phyloP scores from a whole-genome alignment of 2,888 invertebrate genomes.

The Polydrusus cervinus region DNA sequence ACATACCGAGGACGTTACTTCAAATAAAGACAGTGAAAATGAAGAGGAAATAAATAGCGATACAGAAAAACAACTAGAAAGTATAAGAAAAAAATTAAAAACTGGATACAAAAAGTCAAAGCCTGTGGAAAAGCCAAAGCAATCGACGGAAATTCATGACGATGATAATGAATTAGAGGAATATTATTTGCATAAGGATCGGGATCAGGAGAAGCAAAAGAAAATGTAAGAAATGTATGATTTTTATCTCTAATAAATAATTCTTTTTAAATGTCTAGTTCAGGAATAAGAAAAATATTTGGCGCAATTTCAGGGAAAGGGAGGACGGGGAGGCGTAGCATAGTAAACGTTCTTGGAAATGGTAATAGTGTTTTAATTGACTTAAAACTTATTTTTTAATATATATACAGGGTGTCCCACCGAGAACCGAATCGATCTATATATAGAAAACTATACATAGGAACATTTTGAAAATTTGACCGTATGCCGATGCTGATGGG shows the following conservation, averaged over 20 bases:
- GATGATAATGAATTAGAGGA: constrained; percentile 72
- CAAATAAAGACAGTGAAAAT: constrained; percentile 61
- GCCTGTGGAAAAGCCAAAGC: constrained; percentile 54
- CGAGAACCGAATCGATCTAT: too few species aligned
- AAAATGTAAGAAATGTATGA: constrained; percentile 61
- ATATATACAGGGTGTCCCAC: too few species aligned
- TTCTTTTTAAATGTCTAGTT: too few species aligned
- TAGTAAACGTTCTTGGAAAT: too few species aligned
- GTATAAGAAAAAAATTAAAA: constrained; percentile 72
- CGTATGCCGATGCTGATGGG: too few species aligned
- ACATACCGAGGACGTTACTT: constrained; percentile 72
- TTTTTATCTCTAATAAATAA: neutral
- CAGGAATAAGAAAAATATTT: too few species aligned
- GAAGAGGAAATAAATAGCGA: constrained; percentile 65
- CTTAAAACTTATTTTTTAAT: too few species aligned
- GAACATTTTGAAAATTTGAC: too few species aligned
- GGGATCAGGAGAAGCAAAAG: constrained; percentile 73
- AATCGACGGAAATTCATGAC: constrained; percentile 37
- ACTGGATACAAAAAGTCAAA: constrained; percentile 61
- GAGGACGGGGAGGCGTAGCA: too few species aligned
- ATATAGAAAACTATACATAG: too few species aligned
- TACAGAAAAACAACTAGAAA: constrained; percentile 69
- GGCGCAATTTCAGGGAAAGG: too few species aligned
- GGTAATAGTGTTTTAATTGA: too few species aligned
- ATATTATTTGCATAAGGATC: constrained; percentile 77